Evolutionary conservation across 2,888 invertebrate species (phyloP).

Genomic region (Brachypalpus laphriformis): DNA sequence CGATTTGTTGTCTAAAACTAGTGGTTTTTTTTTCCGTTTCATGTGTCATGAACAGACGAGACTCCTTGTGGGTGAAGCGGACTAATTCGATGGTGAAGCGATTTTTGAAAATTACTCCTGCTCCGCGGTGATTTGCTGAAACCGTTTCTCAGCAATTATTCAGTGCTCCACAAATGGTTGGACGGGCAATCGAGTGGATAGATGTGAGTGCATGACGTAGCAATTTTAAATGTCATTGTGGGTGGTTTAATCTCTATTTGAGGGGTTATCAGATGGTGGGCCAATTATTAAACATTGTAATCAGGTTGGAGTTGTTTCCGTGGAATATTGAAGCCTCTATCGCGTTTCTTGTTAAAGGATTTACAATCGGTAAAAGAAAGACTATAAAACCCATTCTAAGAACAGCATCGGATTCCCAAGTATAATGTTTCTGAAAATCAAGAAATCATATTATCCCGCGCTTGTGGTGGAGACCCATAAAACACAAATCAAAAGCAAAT

Average conservation of each 20-base stretch:
- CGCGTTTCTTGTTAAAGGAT: slow-evolving; percentile 27
- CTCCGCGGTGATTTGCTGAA: slow-evolving; percentile 71
- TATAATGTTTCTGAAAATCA: slow-evolving; percentile 48
- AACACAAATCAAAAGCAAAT: slow-evolving; percentile 71
- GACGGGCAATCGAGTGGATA: slow-evolving; percentile 39
- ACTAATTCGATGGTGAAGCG: slow-evolving; percentile 72
- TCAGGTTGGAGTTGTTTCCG: not conserved
- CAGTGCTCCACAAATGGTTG: slow-evolving; percentile 57
- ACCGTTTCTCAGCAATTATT: slow-evolving; percentile 73
- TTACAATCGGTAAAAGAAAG: slow-evolving; percentile 18
- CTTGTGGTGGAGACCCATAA: slow-evolving; percentile 17
- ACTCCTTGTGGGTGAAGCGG: slow-evolving; percentile 69
- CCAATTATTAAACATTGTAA: slow-evolving; percentile 52
- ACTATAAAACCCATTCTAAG: slow-evolving; percentile 34
- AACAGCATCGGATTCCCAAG: slow-evolving; percentile 17
- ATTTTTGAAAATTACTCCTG: slow-evolving; percentile 71
- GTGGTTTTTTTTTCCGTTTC: slow-evolving; percentile 10
- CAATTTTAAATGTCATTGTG: slow-evolving; percentile 71
- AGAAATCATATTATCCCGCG: slow-evolving; percentile 14
- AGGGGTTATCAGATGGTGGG: slow-evolving; percentile 8
- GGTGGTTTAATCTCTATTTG: slow-evolving; percentile 42
- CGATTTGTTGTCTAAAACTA: slow-evolving; percentile 73
- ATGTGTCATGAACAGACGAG: slow-evolving; percentile 32
- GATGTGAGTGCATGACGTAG: slow-evolving; percentile 61
- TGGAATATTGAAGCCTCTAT: not conserved